These are phyloP conservation scores for Drosophila ohnishii DNA, from an alignment of 1,140 invertebrate species.

Conservation along the genomic window DNA sequence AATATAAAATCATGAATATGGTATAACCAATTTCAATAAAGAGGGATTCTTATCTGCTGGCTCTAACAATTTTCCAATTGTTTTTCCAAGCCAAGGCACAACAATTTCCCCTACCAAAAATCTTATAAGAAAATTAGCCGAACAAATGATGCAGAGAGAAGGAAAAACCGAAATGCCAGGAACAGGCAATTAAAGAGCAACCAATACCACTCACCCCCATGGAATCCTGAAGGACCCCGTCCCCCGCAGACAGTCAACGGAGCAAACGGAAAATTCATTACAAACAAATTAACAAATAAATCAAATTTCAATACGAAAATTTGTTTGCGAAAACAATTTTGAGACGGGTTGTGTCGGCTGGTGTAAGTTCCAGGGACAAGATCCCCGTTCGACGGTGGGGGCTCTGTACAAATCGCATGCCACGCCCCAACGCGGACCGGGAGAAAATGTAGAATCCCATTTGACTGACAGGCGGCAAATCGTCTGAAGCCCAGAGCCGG, in stretches of 20 bases:
- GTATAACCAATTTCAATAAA: no score
- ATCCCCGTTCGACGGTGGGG: background rate
- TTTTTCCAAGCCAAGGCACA: conserved; percentile 63
- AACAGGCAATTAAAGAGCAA: conserved; percentile 67
- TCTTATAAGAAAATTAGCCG: conserved; percentile 65
- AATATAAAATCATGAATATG: no score
- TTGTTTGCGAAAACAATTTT: conserved; percentile 82
- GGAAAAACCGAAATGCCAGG: conserved; percentile 69
- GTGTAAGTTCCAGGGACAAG: conserved; percentile 16
- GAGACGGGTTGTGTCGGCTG: conserved; percentile 47
- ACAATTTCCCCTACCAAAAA: conserved; percentile 23
- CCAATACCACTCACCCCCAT: conserved; percentile 8
- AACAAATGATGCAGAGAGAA: conserved; percentile 71
- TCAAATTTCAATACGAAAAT: conserved; percentile 83
- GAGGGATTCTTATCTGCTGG: background rate
- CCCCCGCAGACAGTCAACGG: conserved; percentile 46
- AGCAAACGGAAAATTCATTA: conserved; percentile 83
- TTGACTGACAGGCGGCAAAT: conserved; percentile 79
- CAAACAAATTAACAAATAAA: conserved; percentile 83
- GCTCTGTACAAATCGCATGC: conserved; percentile 53
- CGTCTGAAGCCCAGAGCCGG: conserved; percentile 48
- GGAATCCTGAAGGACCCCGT: background rate
- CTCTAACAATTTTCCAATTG: conserved; percentile 42
- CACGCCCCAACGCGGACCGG: conserved; percentile 59
- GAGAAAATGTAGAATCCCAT: conserved; percentile 28